Evolutionary conservation across 1,140 invertebrate species (phyloP).

Genomic region (Aphis craccivora): DNA sequence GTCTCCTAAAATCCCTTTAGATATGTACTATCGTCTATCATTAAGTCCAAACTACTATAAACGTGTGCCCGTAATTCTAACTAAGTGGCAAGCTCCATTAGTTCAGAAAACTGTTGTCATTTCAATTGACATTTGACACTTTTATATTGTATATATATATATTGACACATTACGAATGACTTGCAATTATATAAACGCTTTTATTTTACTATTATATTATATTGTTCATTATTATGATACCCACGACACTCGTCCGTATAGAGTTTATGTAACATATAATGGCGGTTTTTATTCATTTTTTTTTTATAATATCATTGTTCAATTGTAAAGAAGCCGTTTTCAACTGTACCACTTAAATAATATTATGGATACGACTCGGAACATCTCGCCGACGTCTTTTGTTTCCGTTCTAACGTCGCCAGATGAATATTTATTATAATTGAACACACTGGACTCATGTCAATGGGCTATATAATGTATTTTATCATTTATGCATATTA

Average conservation of each 20-base stretch:
- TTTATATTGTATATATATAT: not conserved
- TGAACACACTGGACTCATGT: constrained; percentile 42
- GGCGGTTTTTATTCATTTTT: constrained; percentile 45
- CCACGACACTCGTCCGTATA: not conserved
- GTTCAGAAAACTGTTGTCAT: constrained; percentile 47
- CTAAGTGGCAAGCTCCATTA: constrained; percentile 38
- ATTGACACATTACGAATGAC: constrained; percentile 52
- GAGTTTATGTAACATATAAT: constrained; percentile 49
- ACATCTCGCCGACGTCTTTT: constrained; percentile 48
- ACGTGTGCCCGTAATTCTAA: constrained; percentile 2
- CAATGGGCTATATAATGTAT: constrained; percentile 28
- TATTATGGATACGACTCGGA: constrained; percentile 41
- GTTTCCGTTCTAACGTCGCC: constrained; percentile 56
- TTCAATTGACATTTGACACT: constrained; percentile 46
- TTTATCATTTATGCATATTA: constrained; percentile 17
- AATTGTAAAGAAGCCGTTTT: constrained; percentile 54
- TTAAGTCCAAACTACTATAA: not conserved
- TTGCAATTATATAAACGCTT: constrained; percentile 53
- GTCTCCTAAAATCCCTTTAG: not conserved
- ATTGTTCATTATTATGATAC: constrained; percentile 45
- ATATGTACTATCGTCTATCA: not conserved
- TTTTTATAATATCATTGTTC: constrained; percentile 53
- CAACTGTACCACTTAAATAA: constrained; percentile 55
- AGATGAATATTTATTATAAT: constrained; percentile 56
- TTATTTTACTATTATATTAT: constrained; percentile 49